Percentiles rank a stretch among this genome's conserved stretches.
These are phyloP conservation scores for Girardia tigrina DNA, from an alignment of 2,888 invertebrate species.

Conservation along the genomic window DNA sequence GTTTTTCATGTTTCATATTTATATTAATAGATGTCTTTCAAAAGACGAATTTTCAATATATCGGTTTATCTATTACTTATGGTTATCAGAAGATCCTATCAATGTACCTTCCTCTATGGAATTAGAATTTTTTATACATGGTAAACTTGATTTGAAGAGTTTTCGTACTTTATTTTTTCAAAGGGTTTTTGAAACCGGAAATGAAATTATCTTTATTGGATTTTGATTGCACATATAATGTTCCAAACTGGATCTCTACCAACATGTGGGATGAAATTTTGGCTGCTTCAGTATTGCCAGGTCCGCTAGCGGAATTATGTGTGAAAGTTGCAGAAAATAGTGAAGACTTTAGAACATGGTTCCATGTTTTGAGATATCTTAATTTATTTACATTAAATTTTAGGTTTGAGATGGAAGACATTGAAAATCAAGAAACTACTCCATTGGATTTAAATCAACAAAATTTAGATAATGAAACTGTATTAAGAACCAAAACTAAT, in stretches of 20 bases:
- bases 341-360: conserved; percentile 45
- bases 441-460: background rate
- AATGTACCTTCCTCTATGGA: background rate
- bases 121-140: conserved; percentile 19
- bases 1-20: background rate
- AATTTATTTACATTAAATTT: background rate
- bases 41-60: background rate
- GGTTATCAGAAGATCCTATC: conserved; percentile 12
- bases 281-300: conserved; percentile 47
- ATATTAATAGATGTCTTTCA: background rate
- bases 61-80: conserved; percentile 7
- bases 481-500: background rate
- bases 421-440: background rate
- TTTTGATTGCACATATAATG: conserved; percentile 44
- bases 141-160: background rate
- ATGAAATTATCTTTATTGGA: conserved; percentile 36
- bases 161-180: background rate
- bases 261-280: conserved; percentile 49
- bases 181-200: background rate
- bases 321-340: conserved; percentile 43
- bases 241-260: conserved; percentile 44
- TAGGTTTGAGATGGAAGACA: background rate
- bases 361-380: conserved; percentile 38
- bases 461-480: background rate
- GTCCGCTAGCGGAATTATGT: conserved; percentile 46